These are phyloP conservation scores for Germaria angustata DNA, from an alignment of 2,888 invertebrate genomes.

Conservation along the genomic window DNA sequence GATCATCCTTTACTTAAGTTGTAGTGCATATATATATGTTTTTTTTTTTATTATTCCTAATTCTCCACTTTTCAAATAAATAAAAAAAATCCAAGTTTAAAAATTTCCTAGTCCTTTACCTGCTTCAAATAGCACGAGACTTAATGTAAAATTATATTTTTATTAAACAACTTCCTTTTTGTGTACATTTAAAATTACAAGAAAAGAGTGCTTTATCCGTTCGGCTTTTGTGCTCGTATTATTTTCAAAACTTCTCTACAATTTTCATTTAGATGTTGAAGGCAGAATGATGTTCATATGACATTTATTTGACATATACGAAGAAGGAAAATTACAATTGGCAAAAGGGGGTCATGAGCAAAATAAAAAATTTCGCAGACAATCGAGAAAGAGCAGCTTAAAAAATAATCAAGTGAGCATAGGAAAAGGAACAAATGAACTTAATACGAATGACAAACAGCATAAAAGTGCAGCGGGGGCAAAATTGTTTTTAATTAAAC, in stretches of 20 bases:
- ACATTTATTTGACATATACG: slow-evolving; percentile 43
- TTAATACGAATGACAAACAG: slow-evolving; percentile 35
- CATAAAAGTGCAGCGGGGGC: slow-evolving; percentile 20
- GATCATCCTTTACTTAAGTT: no score
- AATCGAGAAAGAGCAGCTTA: slow-evolving; percentile 18
- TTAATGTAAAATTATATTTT: no score
- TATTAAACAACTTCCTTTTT: not conserved
- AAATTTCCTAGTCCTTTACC: no score
- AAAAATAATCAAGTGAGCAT: slow-evolving; percentile 24
- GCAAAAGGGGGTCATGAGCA: slow-evolving; percentile 59
- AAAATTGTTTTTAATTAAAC: slow-evolving; percentile 61
- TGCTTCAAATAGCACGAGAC: no score
- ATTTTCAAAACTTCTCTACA: not conserved
- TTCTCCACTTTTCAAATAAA: no score
- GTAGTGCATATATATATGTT: no score
- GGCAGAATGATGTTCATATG: slow-evolving; percentile 48
- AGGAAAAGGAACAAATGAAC: not conserved
- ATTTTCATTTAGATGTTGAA: not conserved
- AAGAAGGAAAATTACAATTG: slow-evolving; percentile 24
- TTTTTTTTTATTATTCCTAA: no score
- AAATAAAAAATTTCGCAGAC: slow-evolving; percentile 6
- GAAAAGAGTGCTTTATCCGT: not conserved
- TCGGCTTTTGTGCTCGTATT: not conserved
- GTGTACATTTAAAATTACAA: not conserved
- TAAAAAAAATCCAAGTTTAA: no score